These are phyloP conservation scores for Drosophila santomea DNA, from an alignment of 1,140 invertebrate species.

Conservation along the genomic window DNA sequence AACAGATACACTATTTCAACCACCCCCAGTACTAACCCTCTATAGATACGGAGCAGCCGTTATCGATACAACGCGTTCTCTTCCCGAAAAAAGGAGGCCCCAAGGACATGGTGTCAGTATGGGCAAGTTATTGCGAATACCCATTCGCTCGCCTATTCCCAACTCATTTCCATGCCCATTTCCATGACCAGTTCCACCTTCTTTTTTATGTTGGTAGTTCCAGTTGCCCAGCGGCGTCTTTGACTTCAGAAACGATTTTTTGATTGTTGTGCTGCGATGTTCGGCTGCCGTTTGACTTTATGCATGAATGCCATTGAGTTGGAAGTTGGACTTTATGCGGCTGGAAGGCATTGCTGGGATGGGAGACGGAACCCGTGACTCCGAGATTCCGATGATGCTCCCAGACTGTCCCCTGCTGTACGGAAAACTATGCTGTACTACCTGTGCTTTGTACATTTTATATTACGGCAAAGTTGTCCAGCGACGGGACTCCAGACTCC, in stretches of 20 bases:
- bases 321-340: conserved; percentile 59
- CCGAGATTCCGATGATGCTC: not conserved
- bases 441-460: conserved; percentile 76
- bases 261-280: conserved; percentile 74
- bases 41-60: conserved; percentile 23
- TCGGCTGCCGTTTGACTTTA: conserved; percentile 67
- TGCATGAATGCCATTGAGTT: conserved; percentile 73
- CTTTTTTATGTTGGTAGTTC: conserved; percentile 19
- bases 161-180: conserved; percentile 36
- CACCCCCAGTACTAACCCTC: not conserved
- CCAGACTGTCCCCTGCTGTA: conserved; percentile 28
- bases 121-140: conserved; percentile 69
- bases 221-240: conserved; percentile 64
- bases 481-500: conserved; percentile 4
- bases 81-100: conserved; percentile 57
- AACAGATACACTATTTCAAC: conserved; percentile 39
- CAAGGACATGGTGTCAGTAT: conserved; percentile 67
- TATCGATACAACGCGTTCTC: conserved; percentile 41
- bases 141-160: conserved; percentile 26
- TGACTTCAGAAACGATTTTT: conserved; percentile 71
- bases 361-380: not conserved
- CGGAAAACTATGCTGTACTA: conserved; percentile 3
- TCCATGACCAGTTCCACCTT: conserved; percentile 15
- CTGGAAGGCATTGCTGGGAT: conserved; percentile 22
- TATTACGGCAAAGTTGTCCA: conserved; percentile 65